phyloP scores from a whole-genome alignment of 2,888 invertebrate genomes.

The Tortricodes alternella region DNA sequence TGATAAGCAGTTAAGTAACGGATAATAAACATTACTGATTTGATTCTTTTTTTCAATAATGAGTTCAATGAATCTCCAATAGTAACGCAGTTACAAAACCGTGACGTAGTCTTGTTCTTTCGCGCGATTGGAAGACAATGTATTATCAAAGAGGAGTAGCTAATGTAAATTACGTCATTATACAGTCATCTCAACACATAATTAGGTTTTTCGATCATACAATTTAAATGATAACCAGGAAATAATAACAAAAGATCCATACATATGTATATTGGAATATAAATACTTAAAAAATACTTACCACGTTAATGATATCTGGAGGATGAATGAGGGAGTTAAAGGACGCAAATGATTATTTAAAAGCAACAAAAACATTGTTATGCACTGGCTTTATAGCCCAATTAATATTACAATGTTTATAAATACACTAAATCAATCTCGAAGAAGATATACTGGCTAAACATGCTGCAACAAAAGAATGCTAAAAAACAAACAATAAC shows the following conservation, averaged over 20 bases:
- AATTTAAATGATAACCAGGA: too few species aligned
- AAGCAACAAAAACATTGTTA: neutral
- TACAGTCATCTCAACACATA: too few species aligned
- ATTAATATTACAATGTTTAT: neutral
- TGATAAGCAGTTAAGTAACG: too few species aligned
- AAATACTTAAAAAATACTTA: constrained; percentile 17
- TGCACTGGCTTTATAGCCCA: neutral
- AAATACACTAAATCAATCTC: too few species aligned
- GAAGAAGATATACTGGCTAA: constrained; percentile 1
- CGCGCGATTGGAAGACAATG: neutral
- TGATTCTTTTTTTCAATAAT: too few species aligned
- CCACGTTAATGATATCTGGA: constrained; percentile 12
- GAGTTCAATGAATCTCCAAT: too few species aligned
- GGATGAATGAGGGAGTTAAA: constrained; percentile 9
- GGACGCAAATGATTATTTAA: constrained; percentile 2
- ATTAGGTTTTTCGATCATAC: too few species aligned
- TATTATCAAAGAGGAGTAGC: neutral
- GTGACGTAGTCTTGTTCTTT: neutral
- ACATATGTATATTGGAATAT: constrained; percentile 4
- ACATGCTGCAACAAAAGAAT: constrained; percentile 24
- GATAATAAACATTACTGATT: too few species aligned
- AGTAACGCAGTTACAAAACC: too few species aligned
- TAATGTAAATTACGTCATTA: too few species aligned
- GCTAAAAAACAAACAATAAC: constrained; percentile 30
- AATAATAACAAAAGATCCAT: too few species aligned